A percentile compares a stretch with the other conserved stretches of the same genome.
phyloP scores from a whole-genome alignment of 1,140 invertebrate species.

The Myzus persicae region DNA sequence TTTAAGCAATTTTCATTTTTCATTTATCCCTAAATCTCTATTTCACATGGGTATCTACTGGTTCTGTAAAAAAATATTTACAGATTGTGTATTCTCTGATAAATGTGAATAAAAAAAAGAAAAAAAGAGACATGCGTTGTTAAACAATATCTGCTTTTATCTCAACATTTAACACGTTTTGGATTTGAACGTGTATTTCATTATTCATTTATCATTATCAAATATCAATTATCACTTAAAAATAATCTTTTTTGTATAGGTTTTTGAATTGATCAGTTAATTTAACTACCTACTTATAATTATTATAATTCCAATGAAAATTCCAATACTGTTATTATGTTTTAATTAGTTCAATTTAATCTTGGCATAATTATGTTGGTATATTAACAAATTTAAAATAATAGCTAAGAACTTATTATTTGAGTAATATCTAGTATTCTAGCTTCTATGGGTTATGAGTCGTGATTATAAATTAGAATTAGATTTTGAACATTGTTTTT shows the following conservation, averaged over 20 bases:
- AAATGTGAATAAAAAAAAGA: not conserved
- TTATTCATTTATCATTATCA: not conserved
- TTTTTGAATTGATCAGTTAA: not conserved
- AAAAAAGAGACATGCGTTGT: not conserved
- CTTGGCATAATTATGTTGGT: not conserved
- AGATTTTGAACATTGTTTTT: not conserved
- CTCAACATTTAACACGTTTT: not conserved
- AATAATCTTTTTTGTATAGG: not conserved
- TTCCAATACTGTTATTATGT: not conserved
- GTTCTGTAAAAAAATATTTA: too few species aligned
- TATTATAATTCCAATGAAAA: not conserved
- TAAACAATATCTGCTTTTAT: not conserved
- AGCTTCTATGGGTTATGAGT: not conserved
- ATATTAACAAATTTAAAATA: not conserved
- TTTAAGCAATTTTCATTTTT: too few species aligned
- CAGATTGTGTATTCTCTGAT: not conserved
- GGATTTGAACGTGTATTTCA: not conserved
- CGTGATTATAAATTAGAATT: not conserved
- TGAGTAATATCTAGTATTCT: not conserved
- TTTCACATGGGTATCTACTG: too few species aligned
- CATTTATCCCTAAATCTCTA: too few species aligned
- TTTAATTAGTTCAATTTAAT: not conserved
- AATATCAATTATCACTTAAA: too few species aligned
- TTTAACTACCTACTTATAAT: not conserved
- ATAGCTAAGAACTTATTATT: not conserved